Evolutionary conservation across 2,797 vertebrate genomes (phyloP).

Genomic region (Podargus strigoides): DNA sequence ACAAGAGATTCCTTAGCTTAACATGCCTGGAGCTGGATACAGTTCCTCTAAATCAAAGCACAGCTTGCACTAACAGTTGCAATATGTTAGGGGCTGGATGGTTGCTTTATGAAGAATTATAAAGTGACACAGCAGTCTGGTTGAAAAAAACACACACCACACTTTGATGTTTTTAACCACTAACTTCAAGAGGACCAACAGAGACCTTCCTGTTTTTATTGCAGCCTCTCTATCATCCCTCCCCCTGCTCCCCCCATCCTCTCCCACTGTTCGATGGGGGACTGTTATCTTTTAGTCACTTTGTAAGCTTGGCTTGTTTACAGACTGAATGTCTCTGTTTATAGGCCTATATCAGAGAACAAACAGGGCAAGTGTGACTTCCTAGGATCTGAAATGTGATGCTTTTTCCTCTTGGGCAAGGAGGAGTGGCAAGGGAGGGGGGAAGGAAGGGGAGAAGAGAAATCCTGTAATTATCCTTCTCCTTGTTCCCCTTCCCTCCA

Average conservation of each 20-base stretch:
- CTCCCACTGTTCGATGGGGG: constrained; percentile 22
- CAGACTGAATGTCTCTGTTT: constrained; percentile 66
- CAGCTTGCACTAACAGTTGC: constrained; percentile 42
- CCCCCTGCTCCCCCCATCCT: neutral
- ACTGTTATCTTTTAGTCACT: constrained; percentile 61
- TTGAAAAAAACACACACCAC: constrained; percentile 4
- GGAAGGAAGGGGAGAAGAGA: neutral
- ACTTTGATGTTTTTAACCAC: constrained; percentile 64
- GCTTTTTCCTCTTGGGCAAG: constrained; percentile 28
- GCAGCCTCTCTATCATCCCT: constrained; percentile 53
- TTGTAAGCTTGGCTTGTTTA: constrained; percentile 68
- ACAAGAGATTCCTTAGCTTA: constrained; percentile 40
- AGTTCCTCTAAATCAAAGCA: constrained; percentile 54
- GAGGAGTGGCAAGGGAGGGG: neutral
- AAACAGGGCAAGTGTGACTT: constrained; percentile 69
- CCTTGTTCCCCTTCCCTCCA: neutral
- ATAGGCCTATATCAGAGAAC: constrained; percentile 67
- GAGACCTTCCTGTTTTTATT: constrained; percentile 68
- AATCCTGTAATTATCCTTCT: neutral
- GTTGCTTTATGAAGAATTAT: constrained; percentile 64
- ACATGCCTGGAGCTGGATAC: constrained; percentile 28
- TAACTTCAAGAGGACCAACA: constrained; percentile 64
- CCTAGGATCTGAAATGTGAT: constrained; percentile 50
- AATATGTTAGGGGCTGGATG: constrained; percentile 43
- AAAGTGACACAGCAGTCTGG: constrained; percentile 64